Percentiles rank a stretch among this genome's conserved stretches.
These are phyloP conservation scores for Glyphotaelius pellucidus DNA, from an alignment of 2,888 invertebrate species.

Conservation along the genomic window DNA sequence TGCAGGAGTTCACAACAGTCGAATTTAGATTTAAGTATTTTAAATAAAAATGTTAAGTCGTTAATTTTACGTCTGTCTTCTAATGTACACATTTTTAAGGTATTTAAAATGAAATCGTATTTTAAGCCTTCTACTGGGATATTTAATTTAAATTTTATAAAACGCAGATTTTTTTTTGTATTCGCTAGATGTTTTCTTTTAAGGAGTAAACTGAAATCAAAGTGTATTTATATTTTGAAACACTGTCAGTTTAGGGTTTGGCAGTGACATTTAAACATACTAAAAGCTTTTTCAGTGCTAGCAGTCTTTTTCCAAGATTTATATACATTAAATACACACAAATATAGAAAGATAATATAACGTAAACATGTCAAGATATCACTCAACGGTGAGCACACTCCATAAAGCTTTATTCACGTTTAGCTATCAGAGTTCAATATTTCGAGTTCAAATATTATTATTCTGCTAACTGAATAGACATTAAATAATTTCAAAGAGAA, in stretches of 20 bases:
- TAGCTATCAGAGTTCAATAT: not conserved
- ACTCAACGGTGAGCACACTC: not conserved
- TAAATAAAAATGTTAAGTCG: too few relatives aligned
- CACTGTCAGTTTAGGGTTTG: not conserved
- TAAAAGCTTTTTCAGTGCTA: not conserved
- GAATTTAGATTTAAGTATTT: too few relatives aligned
- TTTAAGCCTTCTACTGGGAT: too few relatives aligned
- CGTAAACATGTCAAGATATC: not conserved
- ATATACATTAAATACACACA: not conserved
- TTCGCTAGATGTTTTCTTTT: too few relatives aligned
- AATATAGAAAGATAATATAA: not conserved
- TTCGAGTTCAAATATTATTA: not conserved
- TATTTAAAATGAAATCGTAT: too few relatives aligned
- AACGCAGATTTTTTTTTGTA: too few relatives aligned
- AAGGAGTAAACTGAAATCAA: not conserved
- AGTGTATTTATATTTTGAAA: not conserved
- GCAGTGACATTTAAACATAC: not conserved
- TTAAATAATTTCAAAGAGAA: not conserved
- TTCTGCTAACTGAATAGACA: not conserved
- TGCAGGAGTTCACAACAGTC: too few relatives aligned
- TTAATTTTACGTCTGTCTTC: too few relatives aligned
- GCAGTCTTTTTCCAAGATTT: not conserved
- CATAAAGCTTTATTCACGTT: not conserved
- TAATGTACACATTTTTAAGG: too few relatives aligned
- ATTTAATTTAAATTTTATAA: too few relatives aligned